phyloP scores from a whole-genome alignment of 1,140 invertebrate genomes.

The Contarinia nasturtii region DNA sequence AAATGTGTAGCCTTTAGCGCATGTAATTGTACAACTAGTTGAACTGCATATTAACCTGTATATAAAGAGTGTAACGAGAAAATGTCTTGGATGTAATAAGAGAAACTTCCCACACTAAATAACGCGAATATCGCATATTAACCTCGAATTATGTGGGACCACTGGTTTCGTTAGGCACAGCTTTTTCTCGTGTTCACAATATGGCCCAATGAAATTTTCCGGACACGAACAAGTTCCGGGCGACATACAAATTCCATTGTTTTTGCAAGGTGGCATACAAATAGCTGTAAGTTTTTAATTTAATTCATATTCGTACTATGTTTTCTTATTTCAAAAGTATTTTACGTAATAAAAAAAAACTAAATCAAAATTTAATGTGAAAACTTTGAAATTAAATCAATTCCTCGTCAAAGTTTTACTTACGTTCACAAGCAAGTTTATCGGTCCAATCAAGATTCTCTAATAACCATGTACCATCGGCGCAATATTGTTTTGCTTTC shows the following conservation, averaged over 20 bases:
- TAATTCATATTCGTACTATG: background rate
- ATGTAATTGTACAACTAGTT: conserved; percentile 30
- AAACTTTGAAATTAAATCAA: background rate
- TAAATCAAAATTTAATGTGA: background rate
- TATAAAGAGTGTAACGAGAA: too few species aligned
- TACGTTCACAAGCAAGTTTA: conserved; percentile 42
- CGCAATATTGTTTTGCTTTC: conserved; percentile 30
- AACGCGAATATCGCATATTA: conserved; percentile 39
- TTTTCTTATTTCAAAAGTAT: background rate
- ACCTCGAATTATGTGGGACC: conserved; percentile 38
- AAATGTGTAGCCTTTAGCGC: conserved; percentile 36
- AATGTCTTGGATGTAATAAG: too few species aligned
- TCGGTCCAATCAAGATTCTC: conserved; percentile 24
- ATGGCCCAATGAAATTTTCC: conserved; percentile 45
- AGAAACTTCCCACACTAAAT: too few species aligned
- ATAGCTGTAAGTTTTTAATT: conserved; percentile 31
- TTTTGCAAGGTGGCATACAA: conserved; percentile 52
- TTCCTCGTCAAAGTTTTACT: conserved; percentile 4
- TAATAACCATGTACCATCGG: conserved; percentile 32
- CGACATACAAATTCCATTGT: conserved; percentile 54
- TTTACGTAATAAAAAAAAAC: background rate
- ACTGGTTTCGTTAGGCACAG: conserved; percentile 44
- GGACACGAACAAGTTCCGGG: conserved; percentile 53
- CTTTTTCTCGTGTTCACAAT: conserved; percentile 54
- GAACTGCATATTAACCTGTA: conserved; percentile 4